Conservation (phyloP, 2,888 invertebrate genomes). For the Drosophila mercatorum region DNA sequence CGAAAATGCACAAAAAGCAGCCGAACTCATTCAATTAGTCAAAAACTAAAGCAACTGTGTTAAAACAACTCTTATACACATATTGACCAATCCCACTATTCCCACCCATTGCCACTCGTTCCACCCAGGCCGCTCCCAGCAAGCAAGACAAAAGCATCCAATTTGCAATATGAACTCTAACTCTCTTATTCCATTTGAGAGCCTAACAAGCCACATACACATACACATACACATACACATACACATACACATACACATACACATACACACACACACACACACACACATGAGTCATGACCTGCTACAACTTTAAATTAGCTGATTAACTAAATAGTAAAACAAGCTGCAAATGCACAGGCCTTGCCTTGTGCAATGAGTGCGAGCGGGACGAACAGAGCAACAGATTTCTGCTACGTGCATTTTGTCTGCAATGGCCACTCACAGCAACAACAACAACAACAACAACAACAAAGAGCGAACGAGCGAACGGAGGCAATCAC, state of each 20-base stretch:
- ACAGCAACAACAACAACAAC: background rate
- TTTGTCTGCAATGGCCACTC: conserved; percentile 52
- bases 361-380: background rate
- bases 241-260: conserved; percentile 6
- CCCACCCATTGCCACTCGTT: background rate
- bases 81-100: background rate
- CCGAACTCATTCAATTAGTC: conserved; percentile 27
- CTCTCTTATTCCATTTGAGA: conserved; percentile 19
- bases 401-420: conserved; percentile 59
- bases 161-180: conserved; percentile 32
- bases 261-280: conserved; percentile 12
- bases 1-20: conserved; percentile 1
- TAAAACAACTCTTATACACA: conserved; percentile 17
- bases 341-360: conserved; percentile 46
- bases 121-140: background rate
- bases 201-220: conserved; percentile 20
- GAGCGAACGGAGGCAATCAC: conserved; percentile 69
- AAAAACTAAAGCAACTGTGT: conserved; percentile 24
- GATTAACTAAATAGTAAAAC: conserved; percentile 77
- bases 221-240: conserved; percentile 6
- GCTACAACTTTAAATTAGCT: conserved; percentile 73
- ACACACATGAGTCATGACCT: conserved; percentile 11
- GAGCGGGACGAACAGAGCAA: conserved; percentile 26
- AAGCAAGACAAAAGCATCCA: conserved; percentile 33
- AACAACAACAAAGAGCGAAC: conserved; percentile 26